These are phyloP conservation scores for Tapera naevia DNA, from an alignment of 2,797 vertebrate species.

Conservation along the genomic window DNA sequence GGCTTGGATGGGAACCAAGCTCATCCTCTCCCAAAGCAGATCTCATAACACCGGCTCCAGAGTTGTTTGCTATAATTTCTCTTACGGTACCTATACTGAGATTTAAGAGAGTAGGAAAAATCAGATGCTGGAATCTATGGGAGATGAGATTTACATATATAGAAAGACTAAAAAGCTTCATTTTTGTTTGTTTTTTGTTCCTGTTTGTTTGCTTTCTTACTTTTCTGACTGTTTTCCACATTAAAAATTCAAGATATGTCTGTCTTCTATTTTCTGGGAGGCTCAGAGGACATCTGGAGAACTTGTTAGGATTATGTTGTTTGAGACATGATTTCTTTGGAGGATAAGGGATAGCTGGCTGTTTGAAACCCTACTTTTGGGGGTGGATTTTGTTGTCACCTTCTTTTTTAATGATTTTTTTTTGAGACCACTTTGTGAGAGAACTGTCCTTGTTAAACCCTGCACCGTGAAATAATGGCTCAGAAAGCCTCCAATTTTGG, in stretches of 20 bases:
- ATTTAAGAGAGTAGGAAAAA: not conserved
- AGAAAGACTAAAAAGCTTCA: slow-evolving; percentile 34
- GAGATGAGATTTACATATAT: slow-evolving; percentile 51
- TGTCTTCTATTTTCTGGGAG: slow-evolving; percentile 40
- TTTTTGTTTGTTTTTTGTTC: slow-evolving; percentile 52
- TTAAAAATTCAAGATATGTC: slow-evolving; percentile 65
- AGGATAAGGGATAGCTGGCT: not conserved
- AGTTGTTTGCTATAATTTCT: not conserved
- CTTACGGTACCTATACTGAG: not conserved
- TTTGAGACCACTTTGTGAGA: not conserved
- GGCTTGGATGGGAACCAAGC: not conserved
- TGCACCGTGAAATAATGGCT: not conserved
- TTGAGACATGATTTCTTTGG: not conserved
- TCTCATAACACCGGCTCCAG: not conserved
- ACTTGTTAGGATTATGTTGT: slow-evolving; percentile 51
- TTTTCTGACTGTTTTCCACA: slow-evolving; percentile 34
- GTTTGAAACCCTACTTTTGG: not conserved
- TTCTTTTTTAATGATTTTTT: not conserved
- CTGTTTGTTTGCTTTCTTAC: slow-evolving; percentile 58
- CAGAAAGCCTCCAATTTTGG: not conserved
- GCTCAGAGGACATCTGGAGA: slow-evolving; percentile 68
- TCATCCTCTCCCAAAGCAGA: not conserved
- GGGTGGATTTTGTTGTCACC: not conserved
- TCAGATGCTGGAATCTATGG: not conserved
- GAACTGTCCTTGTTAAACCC: slow-evolving; percentile 3